Conservation (phyloP, 2,113 vertebrate species). For the Prinia subflava region DNA sequence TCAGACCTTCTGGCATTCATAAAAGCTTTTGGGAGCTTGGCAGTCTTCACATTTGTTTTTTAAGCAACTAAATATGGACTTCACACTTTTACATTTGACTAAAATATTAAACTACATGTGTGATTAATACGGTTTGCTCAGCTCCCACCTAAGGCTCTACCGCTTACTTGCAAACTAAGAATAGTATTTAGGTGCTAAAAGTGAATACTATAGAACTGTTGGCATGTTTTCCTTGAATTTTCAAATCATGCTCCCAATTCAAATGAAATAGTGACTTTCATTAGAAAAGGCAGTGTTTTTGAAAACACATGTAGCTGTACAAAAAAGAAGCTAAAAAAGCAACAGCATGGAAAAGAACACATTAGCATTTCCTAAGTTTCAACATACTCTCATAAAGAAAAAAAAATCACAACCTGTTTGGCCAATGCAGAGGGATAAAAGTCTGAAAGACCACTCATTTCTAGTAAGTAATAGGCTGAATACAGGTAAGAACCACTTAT, state of each 20-base stretch:
- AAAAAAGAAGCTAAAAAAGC: not conserved
- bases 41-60: not conserved
- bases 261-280: not conserved
- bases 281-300: not conserved
- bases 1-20: not conserved
- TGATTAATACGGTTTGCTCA: not conserved
- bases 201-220: not conserved
- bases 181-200: not conserved
- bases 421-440: not conserved
- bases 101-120: not conserved
- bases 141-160: not conserved
- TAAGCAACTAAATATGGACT: not conserved
- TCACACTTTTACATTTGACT: not conserved
- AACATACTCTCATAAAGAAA: not conserved
- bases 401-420: not conserved
- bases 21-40: not conserved
- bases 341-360: not conserved
- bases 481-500: not conserved
- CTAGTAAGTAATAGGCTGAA: not conserved
- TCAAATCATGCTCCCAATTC: not conserved
- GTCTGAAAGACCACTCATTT: not conserved
- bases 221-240: not conserved
- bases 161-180: not conserved
- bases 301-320: not conserved
- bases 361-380: not conserved